Base-by-base conservation (phyloP, 2,113 vertebrate genomes). In the Anarrhichthys ocellatus region DNA sequence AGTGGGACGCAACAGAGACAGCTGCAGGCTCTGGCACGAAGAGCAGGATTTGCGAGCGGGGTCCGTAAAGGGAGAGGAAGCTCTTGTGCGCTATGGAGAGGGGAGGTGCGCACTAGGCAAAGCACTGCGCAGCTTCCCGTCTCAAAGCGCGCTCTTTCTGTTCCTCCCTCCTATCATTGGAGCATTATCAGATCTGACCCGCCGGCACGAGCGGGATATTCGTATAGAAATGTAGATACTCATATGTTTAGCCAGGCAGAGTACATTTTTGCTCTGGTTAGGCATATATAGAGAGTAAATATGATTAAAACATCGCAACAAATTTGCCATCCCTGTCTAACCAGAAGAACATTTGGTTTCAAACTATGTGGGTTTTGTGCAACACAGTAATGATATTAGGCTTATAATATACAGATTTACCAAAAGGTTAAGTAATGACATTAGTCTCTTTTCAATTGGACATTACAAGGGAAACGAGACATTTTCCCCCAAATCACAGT, bases 21-120 rank as follows among this genome's bases (percentile, higher is more conserved):
- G 93, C 93, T 93, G 94, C 93, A 90, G 85, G 79, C 86, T 88
- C 87, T 92, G 87, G 92, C 92, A 88, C n/a, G 87, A 76, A 81
- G 83, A 86, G 80, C 85, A 82, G 83, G 86, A 87, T 85, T 89
- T 46, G 65, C 65, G 65, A 80, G 76, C 78, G 68, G 87, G 24
- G 71, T 90, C 67, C 50, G 88, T 61, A 62, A 29, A 18, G 29
- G 1, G 29, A 61, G 17, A 18, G 81, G 84, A 81, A 68, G 80
- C 80, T 80, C 76, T 73, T 2, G 5, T 24, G 67, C 71, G 71
- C 52, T 42, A 0, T 15, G 50, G 76, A 78, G 83, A 86, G 86
- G 87, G 90, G 87, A 87, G 85, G 90, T 65, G 91, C 89, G 81
- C 87, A 1, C 68, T 32, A 61, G 74, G 17, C 14, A 42, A 77